Percentiles rank a stretch among this genome's conserved stretches.
Conservation (phyloP, 2,797 vertebrate species). For the Phoeniculus purpureus region DNA sequence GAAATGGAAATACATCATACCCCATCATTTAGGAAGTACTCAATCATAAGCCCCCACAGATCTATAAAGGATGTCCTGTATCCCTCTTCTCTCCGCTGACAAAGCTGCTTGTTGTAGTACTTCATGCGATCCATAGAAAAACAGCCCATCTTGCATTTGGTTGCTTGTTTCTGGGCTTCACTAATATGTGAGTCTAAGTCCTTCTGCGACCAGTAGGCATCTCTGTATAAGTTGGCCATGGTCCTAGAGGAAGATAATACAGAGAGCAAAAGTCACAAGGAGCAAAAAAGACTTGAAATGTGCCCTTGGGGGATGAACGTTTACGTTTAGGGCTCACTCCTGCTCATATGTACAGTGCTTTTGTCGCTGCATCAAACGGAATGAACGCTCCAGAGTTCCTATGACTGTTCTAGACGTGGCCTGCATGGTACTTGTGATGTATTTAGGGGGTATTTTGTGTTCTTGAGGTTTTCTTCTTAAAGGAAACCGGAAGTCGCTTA, state of each 20-base stretch:
- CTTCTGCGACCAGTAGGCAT: conserved; percentile 83
- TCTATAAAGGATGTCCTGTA: conserved; percentile 81
- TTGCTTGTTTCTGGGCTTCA: conserved; percentile 76
- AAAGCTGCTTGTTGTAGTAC: conserved; percentile 79
- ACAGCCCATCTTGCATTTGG: conserved; percentile 74
- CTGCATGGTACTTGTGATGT: neutral
- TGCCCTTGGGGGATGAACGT: neutral
- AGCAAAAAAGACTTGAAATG: neutral
- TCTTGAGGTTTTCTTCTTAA: neutral
- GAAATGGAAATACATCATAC: conserved; percentile 62
- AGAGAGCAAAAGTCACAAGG: neutral
- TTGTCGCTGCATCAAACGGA: neutral
- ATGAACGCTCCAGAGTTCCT: neutral
- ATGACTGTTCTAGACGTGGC: neutral
- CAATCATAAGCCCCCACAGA: conserved; percentile 82
- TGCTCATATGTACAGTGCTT: neutral
- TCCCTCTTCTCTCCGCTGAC: conserved; percentile 76
- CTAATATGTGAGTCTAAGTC: conserved; percentile 72
- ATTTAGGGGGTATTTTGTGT: fast-evolving
- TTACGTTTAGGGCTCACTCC: neutral
- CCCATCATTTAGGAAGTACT: conserved; percentile 83
- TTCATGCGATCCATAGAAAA: conserved; percentile 77
- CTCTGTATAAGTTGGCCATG: conserved; percentile 80
- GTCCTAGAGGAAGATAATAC: conserved; percentile 76
- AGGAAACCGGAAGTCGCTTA: neutral